Evolutionary conservation across 1,140 invertebrate species (phyloP).

Genomic region (Nymphalis io): DNA sequence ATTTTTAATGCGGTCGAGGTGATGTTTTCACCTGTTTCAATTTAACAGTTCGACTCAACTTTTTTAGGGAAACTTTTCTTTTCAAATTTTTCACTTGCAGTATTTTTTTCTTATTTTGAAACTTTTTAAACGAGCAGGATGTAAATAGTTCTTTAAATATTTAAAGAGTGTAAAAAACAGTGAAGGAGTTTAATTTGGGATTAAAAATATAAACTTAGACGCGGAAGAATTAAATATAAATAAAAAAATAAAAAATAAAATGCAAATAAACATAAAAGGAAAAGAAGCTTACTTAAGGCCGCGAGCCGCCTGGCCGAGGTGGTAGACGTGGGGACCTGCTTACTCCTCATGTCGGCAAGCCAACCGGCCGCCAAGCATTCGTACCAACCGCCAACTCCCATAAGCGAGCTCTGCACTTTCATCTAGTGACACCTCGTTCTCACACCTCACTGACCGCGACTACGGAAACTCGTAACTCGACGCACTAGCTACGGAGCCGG

Average conservation of each 20-base stretch:
- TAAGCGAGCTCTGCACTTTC: constrained; percentile 76
- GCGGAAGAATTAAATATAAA: constrained; percentile 42
- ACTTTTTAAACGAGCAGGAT: background rate
- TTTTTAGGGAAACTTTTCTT: constrained; percentile 21
- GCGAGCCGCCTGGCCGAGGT: constrained; percentile 79
- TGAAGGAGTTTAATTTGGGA: background rate
- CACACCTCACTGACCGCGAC: constrained; percentile 48
- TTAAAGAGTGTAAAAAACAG: background rate
- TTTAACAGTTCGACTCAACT: constrained; percentile 28
- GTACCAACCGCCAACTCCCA: constrained; percentile 77
- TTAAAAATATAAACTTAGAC: constrained; percentile 1
- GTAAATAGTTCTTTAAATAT: background rate
- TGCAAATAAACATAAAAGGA: constrained; percentile 76
- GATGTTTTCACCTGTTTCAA: constrained; percentile 63
- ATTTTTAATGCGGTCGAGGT: constrained; percentile 65
- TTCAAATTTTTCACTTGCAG: background rate
- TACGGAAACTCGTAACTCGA: constrained; percentile 31
- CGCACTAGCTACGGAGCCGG: constrained; percentile 20
- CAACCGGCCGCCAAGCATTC: constrained; percentile 73
- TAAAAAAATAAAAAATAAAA: constrained; percentile 48
- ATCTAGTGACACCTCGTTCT: constrained; percentile 64
- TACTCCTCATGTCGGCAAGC: constrained; percentile 79
- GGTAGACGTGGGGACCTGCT: constrained; percentile 78
- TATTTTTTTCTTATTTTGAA: background rate
- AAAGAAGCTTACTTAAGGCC: constrained; percentile 79